phyloP scores from a whole-genome alignment of 2,888 invertebrate genomes.

The Pachydiplax longipennis region DNA sequence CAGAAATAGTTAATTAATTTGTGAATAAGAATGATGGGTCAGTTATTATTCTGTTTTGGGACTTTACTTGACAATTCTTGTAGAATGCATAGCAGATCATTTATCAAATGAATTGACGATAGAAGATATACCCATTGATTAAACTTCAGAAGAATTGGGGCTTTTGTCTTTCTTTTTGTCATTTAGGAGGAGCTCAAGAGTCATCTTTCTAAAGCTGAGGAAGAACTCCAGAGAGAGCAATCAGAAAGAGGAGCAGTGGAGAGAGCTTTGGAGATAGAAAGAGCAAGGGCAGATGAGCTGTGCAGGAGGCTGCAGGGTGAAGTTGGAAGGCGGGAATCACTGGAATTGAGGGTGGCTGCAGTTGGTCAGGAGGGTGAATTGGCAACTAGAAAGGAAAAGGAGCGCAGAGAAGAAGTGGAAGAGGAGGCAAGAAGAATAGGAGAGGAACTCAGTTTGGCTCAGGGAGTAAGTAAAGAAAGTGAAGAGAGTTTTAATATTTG shows the following conservation, averaged over 20 bases:
- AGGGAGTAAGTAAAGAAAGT: not conserved
- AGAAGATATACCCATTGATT: not conserved
- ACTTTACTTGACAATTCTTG: no score
- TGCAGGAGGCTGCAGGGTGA: not conserved
- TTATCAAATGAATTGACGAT: not conserved
- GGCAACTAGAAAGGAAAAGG: conserved; percentile 56
- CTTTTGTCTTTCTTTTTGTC: conserved; percentile 46
- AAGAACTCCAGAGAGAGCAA: conserved; percentile 52
- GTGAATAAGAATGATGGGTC: no score
- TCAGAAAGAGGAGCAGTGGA: conserved; percentile 51
- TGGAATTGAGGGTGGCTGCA: conserved; percentile 6
- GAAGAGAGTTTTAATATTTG: not conserved
- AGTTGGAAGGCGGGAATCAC: not conserved
- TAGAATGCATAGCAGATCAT: no score
- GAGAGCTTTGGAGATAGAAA: conserved; percentile 52
- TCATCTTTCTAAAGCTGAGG: not conserved
- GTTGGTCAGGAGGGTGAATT: conserved; percentile 16
- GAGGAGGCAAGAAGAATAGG: not conserved
- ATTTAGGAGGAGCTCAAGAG: conserved; percentile 56
- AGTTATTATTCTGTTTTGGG: no score
- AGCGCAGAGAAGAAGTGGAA: conserved; percentile 72
- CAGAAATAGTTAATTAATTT: no score
- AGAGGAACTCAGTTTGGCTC: not conserved
- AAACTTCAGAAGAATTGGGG: not conserved
- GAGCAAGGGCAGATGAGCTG: not conserved